Percentiles rank a stretch among this genome's conserved stretches.
These are phyloP conservation scores for Hemiprocne comata DNA, from an alignment of 2,113 vertebrate genomes.

Conservation along the genomic window DNA sequence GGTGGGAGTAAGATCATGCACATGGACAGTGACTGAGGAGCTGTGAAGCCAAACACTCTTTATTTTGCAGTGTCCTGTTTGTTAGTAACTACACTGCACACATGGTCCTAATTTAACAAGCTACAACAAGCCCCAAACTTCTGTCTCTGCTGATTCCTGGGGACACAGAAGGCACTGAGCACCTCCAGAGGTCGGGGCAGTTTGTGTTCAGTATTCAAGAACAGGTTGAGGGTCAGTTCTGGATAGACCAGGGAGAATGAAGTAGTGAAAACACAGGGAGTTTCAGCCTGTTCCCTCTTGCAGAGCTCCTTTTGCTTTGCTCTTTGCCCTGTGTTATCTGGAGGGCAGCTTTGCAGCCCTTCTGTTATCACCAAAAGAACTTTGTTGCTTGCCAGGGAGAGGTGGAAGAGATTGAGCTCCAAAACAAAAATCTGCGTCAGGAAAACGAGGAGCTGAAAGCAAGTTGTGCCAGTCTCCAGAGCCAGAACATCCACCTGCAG, in stretches of 20 bases:
- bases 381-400: slow-evolving; percentile 50
- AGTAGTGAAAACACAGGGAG: not conserved
- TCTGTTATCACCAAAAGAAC: not conserved
- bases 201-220: not conserved
- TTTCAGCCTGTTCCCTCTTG: not conserved
- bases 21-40: not conserved
- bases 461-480: slow-evolving; percentile 36
- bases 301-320: not conserved
- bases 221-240: not conserved
- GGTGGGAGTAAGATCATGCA: not conserved
- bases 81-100: not conserved
- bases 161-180: not conserved
- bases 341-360: not conserved
- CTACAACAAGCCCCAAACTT: not conserved
- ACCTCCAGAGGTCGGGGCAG: not conserved
- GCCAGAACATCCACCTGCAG: slow-evolving; percentile 37
- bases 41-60: not conserved
- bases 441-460: slow-evolving; percentile 69
- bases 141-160: not conserved
- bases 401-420: slow-evolving; percentile 69
- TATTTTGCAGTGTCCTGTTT: not conserved
- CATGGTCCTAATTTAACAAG: not conserved
- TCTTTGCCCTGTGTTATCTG: not conserved
- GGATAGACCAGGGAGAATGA: not conserved
- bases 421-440: slow-evolving; percentile 40